Conservation (phyloP, 2,797 vertebrate genomes). For the Chaunax sp. region DNA sequence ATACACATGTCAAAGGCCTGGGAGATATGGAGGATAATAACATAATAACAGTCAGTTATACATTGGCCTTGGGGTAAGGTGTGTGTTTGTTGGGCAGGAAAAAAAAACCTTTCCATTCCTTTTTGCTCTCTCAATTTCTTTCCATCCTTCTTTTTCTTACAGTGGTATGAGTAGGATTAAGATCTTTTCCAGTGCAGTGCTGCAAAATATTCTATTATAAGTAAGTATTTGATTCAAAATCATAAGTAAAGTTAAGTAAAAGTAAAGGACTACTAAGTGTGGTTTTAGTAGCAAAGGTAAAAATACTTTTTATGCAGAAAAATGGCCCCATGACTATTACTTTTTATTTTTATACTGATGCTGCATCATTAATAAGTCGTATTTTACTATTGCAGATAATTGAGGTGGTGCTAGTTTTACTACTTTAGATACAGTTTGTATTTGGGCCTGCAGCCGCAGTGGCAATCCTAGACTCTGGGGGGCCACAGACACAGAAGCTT, state of each 20-base stretch:
- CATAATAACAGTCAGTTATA: conserved; percentile 52
- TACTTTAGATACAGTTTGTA: neutral
- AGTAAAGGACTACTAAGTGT: too few species aligned
- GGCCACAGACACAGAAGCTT: too few species aligned
- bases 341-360: neutral
- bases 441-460: too few species aligned
- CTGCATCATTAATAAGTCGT: neutral
- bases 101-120: neutral
- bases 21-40: conserved; percentile 45
- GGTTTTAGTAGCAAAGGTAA: neutral
- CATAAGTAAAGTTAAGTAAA: neutral
- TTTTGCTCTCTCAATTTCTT: neutral
- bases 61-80: conserved; percentile 49
- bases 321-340: neutral
- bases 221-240: neutral
- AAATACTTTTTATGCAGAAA: neutral
- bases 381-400: neutral
- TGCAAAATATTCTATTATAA: neutral
- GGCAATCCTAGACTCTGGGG: too few species aligned
- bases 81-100: conserved; percentile 11
- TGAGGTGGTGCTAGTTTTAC: neutral
- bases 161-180: neutral
- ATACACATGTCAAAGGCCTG: conserved; percentile 33
- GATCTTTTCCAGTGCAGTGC: neutral
- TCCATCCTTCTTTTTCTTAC: neutral